Base-by-base conservation (phyloP, 2,113 vertebrate species). In the Tricholaema leucomelas region DNA sequence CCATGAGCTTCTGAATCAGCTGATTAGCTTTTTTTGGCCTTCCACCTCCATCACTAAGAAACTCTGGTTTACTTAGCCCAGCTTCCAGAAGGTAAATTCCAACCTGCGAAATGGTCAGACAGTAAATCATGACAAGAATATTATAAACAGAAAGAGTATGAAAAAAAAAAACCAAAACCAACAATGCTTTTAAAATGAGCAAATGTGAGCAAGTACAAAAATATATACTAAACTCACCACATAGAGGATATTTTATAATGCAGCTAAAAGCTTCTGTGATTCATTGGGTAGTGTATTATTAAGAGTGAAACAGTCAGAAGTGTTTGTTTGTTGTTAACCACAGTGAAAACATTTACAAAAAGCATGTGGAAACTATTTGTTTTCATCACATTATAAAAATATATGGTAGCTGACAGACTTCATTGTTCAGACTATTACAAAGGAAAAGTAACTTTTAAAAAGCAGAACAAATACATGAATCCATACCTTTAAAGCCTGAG, bases 1-100 rank as follows among this genome's bases (percentile, higher is more conserved):
- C 99, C 99, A 99, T 99, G 44, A 99, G 92, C 96, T 98, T 99
- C 94, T 99, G 99, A 97, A 99, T 98, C 13, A 99, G 97, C 72
- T 98, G 98, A 96, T 98, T 99, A 71, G 98, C 98, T 95, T 99
- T 99, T 97, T 98, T 99, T 91, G 99, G 97, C 73, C 99, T 98
- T 81, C 98, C 97, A 82, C 97, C 98, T 96, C 98, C 98, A 91
- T 99, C 99, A 77, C 99, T 99, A 78, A 99, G 97, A 94, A 98
- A 99, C 71, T 99, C 99, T 4, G 98, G 97, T 93, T 98, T 99
- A 44, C 98, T 97, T 38, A 99, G 96, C 6, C 98, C 99, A 71
- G 96, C 85, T 96, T 99, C 99, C 92, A 99, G 87, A 87, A 99
- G 95, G 93, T 98, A 99, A 93, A 99, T 98, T 88, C 98, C 98